Evolutionary conservation across 2,113 vertebrate species (phyloP).

Genomic region (Oryzias celebensis): DNA sequence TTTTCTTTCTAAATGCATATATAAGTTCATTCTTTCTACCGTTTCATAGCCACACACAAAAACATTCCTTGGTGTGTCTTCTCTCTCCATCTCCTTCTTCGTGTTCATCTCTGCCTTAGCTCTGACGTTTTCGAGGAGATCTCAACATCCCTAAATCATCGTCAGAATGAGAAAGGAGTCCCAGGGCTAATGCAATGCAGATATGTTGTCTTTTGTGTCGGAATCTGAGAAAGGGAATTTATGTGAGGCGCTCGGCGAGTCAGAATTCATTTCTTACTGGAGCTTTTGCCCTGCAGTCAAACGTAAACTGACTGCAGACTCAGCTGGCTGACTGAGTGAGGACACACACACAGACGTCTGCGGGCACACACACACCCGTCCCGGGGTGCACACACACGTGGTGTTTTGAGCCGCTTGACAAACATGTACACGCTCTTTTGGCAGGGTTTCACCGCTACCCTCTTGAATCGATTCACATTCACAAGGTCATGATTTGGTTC

Average conservation of each 20-base stretch:
- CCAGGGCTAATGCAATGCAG: constrained; percentile 65
- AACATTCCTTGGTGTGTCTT: constrained; percentile 39
- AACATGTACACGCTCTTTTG: constrained; percentile 32
- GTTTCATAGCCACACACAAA: constrained; percentile 25
- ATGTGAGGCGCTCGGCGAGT: constrained; percentile 71
- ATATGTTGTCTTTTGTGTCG: constrained; percentile 75
- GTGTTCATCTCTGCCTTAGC: constrained; percentile 45
- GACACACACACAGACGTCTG: constrained; percentile 55
- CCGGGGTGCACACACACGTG: constrained; percentile 10
- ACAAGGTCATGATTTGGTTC: no score
- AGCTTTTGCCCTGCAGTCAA: constrained; percentile 80
- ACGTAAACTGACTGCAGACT: constrained; percentile 77
- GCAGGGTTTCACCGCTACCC: no score
- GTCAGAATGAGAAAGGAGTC: constrained; percentile 70
- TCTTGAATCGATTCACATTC: no score
- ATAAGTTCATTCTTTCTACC: constrained; percentile 20
- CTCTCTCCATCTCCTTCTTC: constrained; percentile 52
- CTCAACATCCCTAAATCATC: constrained; percentile 69
- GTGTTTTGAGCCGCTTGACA: constrained; percentile 41
- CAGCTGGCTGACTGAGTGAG: constrained; percentile 77
- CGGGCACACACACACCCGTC: constrained; percentile 1
- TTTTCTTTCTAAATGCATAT: constrained; percentile 21
- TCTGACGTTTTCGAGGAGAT: constrained; percentile 61
- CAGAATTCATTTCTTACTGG: constrained; percentile 78
- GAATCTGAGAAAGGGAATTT: constrained; percentile 79